These are phyloP conservation scores for Himantopus leucocephalus DNA, from an alignment of 2,113 vertebrate species.

Conservation along the genomic window DNA sequence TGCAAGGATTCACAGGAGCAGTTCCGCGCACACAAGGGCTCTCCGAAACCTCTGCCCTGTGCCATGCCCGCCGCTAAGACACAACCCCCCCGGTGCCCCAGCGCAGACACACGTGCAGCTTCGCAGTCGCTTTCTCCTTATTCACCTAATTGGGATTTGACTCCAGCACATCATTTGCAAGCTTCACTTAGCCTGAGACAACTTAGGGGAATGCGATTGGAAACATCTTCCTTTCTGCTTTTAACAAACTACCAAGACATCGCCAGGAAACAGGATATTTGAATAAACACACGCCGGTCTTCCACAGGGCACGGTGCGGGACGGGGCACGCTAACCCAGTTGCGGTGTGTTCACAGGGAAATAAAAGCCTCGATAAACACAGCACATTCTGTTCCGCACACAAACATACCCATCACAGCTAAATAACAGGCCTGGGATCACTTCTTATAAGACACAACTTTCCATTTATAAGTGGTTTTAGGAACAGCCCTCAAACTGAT, in stretches of 20 bases:
- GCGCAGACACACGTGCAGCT: neutral
- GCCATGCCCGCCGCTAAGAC: neutral
- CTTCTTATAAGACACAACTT: constrained; percentile 2
- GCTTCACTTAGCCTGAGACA: neutral
- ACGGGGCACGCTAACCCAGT: neutral
- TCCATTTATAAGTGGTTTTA: neutral
- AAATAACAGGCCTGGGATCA: neutral
- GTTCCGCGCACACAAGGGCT: neutral
- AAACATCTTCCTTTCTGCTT: neutral
- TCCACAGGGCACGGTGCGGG: neutral
- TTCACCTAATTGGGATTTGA: neutral
- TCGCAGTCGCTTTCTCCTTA: neutral
- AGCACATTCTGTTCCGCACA: neutral
- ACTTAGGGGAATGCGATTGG: neutral
- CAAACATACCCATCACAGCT: neutral
- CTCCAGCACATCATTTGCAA: neutral
- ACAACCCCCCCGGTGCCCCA: fast-evolving
- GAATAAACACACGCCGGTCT: neutral
- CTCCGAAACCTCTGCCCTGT: neutral
- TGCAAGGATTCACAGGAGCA: neutral
- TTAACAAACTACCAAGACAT: neutral
- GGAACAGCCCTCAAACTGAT: constrained; percentile 17
- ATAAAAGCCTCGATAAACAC: constrained; percentile 27
- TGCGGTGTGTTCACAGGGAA: neutral
- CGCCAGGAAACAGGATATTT: neutral